Evolutionary conservation across 2,888 invertebrate genomes (phyloP), one percentile per base, ranked within the genome.

Genomic region (Rhyacophila evoluta): DNA sequence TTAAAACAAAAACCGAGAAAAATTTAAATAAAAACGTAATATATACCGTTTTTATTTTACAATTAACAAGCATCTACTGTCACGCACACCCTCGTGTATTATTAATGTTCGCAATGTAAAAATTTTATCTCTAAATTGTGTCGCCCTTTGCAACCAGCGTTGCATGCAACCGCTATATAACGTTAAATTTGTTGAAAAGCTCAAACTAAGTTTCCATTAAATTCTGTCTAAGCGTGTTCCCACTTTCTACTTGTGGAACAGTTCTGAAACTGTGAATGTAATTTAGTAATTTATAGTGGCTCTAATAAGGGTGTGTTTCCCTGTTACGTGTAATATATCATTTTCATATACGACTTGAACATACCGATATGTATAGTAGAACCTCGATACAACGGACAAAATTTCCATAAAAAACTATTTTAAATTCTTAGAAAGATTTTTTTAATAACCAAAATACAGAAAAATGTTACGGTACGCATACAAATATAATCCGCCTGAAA

Each of bases 101-200:
- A 55, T 55, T 55, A 55, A 55, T 25, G 25, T 15, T 2, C 55
- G 55, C 19, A 19, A 55, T 55, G 19, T 55, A 55, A 55, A 55
- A 55, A 55, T 6, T 15, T 25, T 55, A 55, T 55, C 55, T 55
- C 55, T 55, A 25, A 55, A 55, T 55, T 55, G n/a, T 25, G 15
- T 55, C 55, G 4, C 19, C 25, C 1, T 55, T 55, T 55, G 55
- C 55, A 55, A 8, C 25, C 10, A 19, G 10, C 55, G 25, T 55
- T 55, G 55, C 55, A 55, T 55, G 55, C 55, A 55, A 8, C 55
- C 19, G 10, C 55, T 5, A 55, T 55, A 55, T 55, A 55, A 55
- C 55, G 55, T 55, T 19, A 55, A 55, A 55, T 55, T 55, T 55
- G 55, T 25, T 55, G 8, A 8, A 19, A 55, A 55, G 19, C 25